Conservation (phyloP, 2,888 invertebrate genomes). For the Oegoconia quadripuncta region DNA sequence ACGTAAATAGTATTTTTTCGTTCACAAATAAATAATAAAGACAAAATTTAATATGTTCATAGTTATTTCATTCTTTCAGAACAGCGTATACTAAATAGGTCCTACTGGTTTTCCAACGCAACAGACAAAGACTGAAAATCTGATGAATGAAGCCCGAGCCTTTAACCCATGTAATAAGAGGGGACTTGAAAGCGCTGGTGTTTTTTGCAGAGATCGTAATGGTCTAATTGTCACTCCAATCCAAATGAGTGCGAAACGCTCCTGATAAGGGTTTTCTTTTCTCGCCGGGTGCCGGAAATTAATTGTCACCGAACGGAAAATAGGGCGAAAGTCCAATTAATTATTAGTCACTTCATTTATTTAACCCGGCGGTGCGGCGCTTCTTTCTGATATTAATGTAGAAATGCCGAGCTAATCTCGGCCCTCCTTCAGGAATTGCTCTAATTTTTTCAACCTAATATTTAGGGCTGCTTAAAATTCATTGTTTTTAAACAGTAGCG, state of each 20-base stretch:
- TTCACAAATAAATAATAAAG: no score
- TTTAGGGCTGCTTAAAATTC: no score
- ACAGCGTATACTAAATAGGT: no score
- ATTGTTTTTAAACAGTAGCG: no score
- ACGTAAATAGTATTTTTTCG: no score
- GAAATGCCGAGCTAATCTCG: conserved; percentile 58
- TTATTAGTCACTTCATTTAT: conserved; percentile 79
- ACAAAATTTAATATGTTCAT: background rate
- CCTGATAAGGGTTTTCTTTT: conserved; percentile 76
- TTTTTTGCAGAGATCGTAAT: conserved; percentile 27
- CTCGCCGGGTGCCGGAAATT: conserved; percentile 71
- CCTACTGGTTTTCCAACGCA: no score
- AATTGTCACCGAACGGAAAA: conserved; percentile 79
- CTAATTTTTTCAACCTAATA: conserved; percentile 34
- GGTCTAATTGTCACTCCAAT: conserved; percentile 60
- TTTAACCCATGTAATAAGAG: background rate
- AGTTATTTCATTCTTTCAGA: no score
- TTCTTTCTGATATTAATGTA: conserved; percentile 70
- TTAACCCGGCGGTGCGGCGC: conserved; percentile 63
- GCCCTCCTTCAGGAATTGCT: conserved; percentile 40
- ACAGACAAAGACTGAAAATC: no score
- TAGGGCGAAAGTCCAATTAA: conserved; percentile 78
- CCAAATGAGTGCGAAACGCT: conserved; percentile 61
- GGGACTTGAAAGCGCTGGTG: conserved; percentile 6
- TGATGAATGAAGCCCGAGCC: background rate